Percentiles rank a stretch among this genome's conserved stretches.
These are phyloP conservation scores for Theristicus caerulescens DNA, from an alignment of 2,113 vertebrate genomes.

Conservation along the genomic window DNA sequence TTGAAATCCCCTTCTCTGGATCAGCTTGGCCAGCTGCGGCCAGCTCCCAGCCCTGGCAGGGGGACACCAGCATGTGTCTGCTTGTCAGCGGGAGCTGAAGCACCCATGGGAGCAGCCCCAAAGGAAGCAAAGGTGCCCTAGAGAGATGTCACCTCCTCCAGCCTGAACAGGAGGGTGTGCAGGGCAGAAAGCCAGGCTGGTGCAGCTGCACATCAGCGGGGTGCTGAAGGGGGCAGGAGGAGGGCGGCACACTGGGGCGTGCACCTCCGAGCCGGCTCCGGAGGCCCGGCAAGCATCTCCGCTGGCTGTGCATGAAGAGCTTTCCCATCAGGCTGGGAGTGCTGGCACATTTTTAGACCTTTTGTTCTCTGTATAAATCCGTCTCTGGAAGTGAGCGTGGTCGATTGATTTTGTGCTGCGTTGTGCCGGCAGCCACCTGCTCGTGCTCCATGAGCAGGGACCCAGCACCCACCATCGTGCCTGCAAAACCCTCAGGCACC, in stretches of 20 bases:
- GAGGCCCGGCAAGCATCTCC: rapidly evolving
- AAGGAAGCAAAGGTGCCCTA: background rate
- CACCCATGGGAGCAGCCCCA: background rate
- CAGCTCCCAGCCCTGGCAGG: background rate
- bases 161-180: rapidly evolving
- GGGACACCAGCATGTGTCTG: background rate
- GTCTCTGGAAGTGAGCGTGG: rapidly evolving
- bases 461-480: rapidly evolving
- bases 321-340: background rate
- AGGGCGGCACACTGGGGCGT: rapidly evolving
- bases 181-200: background rate
- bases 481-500: background rate
- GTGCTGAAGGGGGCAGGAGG: background rate
- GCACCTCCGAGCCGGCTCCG: rapidly evolving
- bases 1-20: background rate
- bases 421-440: background rate
- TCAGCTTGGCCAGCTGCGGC: rapidly evolving
- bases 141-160: background rate
- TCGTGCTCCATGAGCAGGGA: background rate
- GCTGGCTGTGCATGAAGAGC: background rate
- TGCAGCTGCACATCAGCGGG: background rate
- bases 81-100: background rate
- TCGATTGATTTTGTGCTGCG: background rate
- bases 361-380: conserved; percentile 17
- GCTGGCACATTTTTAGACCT: background rate